Evolutionary conservation across 2,888 invertebrate species (phyloP).

Genomic region (Callosobruchus maculatus): DNA sequence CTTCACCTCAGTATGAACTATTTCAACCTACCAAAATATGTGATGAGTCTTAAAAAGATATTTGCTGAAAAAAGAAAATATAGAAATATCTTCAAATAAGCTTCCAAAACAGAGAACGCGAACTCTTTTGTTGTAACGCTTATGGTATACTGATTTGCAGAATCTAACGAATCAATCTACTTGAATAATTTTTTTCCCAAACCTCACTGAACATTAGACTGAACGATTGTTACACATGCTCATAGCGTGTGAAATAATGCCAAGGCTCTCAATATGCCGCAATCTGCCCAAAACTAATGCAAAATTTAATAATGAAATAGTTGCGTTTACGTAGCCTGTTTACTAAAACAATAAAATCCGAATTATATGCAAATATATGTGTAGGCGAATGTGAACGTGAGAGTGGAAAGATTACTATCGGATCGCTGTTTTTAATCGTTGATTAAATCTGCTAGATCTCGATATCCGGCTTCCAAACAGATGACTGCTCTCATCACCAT

Average conservation of each 20-base stretch:
- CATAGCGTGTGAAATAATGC: neutral
- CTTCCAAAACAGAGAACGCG: too few relatives aligned
- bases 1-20: too few relatives aligned
- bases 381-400: neutral
- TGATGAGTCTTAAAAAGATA: too few relatives aligned
- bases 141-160: too few relatives aligned
- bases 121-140: too few relatives aligned
- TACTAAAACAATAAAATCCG: neutral
- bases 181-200: too few relatives aligned
- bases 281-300: neutral
- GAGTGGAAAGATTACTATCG: neutral
- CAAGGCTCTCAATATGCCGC: neutral
- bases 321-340: neutral
- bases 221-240: too few relatives aligned
- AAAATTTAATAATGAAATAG: neutral
- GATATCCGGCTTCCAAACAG: neutral
- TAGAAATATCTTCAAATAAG: too few relatives aligned
- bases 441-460: neutral
- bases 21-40: too few relatives aligned
- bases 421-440: neutral
- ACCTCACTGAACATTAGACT: too few relatives aligned
- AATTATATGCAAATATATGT: neutral
- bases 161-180: too few relatives aligned
- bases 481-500: neutral
- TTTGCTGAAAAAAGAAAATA: too few relatives aligned